Base-by-base conservation (phyloP, 2,888 invertebrate genomes). In the Lepidocyrtinus sp. region DNA sequence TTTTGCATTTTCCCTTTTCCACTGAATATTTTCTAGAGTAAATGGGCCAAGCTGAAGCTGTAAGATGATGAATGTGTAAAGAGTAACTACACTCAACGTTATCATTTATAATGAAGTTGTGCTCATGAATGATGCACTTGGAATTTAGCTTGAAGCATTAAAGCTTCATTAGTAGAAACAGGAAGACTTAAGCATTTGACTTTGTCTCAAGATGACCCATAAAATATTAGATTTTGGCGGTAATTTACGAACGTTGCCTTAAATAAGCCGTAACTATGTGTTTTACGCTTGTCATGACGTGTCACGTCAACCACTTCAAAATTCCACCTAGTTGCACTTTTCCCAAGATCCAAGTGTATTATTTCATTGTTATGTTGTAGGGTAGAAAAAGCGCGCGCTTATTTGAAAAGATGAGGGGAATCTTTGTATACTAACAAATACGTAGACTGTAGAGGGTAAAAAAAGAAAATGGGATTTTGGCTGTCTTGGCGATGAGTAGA, bases 311-410 rank as follows among this genome's bases (percentile, higher is more conserved):
- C 65, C 65, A 36, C 65, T 36, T 69, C 69, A 50, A 12, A 36
- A 69, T 69, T 69, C 69, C 69, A 69, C 55, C 55, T 25, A n/a
- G 69, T 50, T 69, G 55, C 69, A 69, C 69, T 69, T 69, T 36
- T 36, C 36, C 36, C 12, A n/a, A n/a, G 36, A 36, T 12, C 12
- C 50, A 69, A 69, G 55, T 22, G 55, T 50, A 50, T 55, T 50
- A 55, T 50, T 12, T 3, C 36, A 67, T 69, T 17, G 21, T 27
- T 64, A 21, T 50, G 17, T 27, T 36, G 65, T 65, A 25, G 27
- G 27, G 45, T 19, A 45, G 46, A 12, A 25, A 2, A 15, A 22
- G 61, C 17, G 7, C 25, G 63, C 7, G 12, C 17, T 64, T 26
- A 19, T 17, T 62, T 62, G 22, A 5, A 25, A 64, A 45, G n/a